Evolutionary conservation across 2,113 vertebrate genomes (phyloP), one percentile per base, ranked within the genome.

Genomic region (Alosa alosa): DNA sequence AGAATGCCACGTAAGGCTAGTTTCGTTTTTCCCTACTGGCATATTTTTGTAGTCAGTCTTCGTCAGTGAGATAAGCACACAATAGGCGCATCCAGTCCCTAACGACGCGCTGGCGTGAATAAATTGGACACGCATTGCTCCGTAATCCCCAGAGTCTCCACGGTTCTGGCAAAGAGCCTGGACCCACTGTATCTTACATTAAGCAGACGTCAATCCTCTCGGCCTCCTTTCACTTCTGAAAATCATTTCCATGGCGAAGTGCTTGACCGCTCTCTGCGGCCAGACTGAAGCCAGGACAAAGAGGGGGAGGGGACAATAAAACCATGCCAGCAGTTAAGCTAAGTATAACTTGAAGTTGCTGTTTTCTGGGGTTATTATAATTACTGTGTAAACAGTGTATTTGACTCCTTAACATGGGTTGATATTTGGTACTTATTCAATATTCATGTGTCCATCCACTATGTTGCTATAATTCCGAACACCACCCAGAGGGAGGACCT

Each of bases 51-150:
- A 82, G 86, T 86, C n/a, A n/a, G n/a, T n/a, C 84, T 89, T 87
- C 82, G 82, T 86, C 72, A 81, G 82, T 81, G 81, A 89, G 87
- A 84, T 89, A 88, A 88, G 46, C 84, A 60, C 85, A 90, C 86
- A 88, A 85, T 89, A 87, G 89, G 88, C 83, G 84, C 87, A 85
- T 88, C 83, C 83, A 91, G 85, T 84, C 55, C 84, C 87, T 89
- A 86, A 89, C 81, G 52, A 86, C 88, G 86, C 87, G 88, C 86
- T 86, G 87, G 82, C 89, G 88, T 91, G 90, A 89, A 92, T 90
- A 90, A 88, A 89, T 91, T 91, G 89, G 90, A 90, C 87, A 90
- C 90, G 91, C 91, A 92, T 92, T 90, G 87, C 90, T 91, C 87
- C 55, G 86, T 90, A 91, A 89, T 91, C 91, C 91, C 90, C 81